Conservation (phyloP, 2,888 invertebrate genomes). For the Hirudinaria manillensis region DNA sequence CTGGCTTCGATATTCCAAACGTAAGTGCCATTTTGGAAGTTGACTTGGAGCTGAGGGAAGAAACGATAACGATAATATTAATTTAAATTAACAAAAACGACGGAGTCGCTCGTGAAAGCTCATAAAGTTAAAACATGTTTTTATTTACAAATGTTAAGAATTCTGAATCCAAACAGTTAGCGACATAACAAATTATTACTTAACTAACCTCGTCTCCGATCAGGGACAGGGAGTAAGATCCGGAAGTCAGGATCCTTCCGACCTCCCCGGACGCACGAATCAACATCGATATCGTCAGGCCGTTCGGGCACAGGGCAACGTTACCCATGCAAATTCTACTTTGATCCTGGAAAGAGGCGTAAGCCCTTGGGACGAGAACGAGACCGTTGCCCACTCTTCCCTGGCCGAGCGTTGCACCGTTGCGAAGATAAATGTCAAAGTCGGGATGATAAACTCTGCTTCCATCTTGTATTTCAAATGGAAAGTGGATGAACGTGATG, state of each 20-base stretch:
- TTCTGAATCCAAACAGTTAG: too few relatives aligned
- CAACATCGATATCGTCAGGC: conserved; percentile 37
- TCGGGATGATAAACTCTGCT: conserved; percentile 45
- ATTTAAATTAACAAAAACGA: neutral
- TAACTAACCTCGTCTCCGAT: conserved; percentile 40
- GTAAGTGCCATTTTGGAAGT: conserved; percentile 38
- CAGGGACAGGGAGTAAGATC: conserved; percentile 48
- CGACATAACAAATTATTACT: too few relatives aligned
- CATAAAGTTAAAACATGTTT: neutral
- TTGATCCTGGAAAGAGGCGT: conserved; percentile 46
- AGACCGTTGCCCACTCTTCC: conserved; percentile 48
- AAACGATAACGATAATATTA: neutral
- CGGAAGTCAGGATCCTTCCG: conserved; percentile 46
- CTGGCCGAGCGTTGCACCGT: conserved; percentile 44
- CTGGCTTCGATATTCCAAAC: conserved; percentile 44
- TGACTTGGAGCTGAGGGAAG: conserved; percentile 25
- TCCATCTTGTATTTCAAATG: conserved; percentile 46
- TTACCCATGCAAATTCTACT: conserved; percentile 46
- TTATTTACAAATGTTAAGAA: neutral
- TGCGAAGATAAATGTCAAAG: conserved; percentile 45
- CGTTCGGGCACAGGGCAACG: conserved; percentile 41
- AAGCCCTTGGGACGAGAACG: conserved; percentile 44
- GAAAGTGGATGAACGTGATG: conserved; percentile 48
- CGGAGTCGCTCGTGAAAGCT: too few relatives aligned
- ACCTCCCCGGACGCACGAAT: conserved; percentile 39